Base-by-base conservation (phyloP, 2,888 invertebrate species). In the Polyommatus icarus region DNA sequence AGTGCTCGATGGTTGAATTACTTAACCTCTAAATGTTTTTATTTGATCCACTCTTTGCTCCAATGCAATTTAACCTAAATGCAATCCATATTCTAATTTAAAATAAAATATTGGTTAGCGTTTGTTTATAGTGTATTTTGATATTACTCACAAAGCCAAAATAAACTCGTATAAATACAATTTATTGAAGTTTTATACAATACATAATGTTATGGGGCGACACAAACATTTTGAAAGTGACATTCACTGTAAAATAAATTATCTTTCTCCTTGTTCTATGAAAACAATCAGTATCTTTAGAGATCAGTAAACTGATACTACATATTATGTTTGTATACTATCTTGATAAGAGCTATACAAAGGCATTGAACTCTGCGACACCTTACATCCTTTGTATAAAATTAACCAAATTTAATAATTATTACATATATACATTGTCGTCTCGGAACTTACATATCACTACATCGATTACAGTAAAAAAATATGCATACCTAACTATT, bases 401-500 rank as follows among this genome's bases (percentile, higher is more conserved):
- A 93, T 91, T 92, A 92, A 93, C 87, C 88, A 91, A 92, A 91
- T 89, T 90, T 88, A 87, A 84, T 91, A 92, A 92, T 90, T 89
- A 89, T 91, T 91, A 91, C 89, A 92, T 93, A 93, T 93, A 93
- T 93, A 93, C 92, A 93, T 89, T 91, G 89, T 89, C 88, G 89
- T 91, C 88, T 90, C 87, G 88, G 87, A 88, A 88, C 90, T 88
- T 86, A 85, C 86, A 82, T 90, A 89, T 89, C 86, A 87, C 90
- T 92, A 91, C 90, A 88, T 87, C 87, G 87, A 89, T 90, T 90
- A 92, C 89, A 91, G 92, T 93, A 93, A 93, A 93, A 93, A 93
- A 93, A 93, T 93, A 93, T 92, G 93, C 93, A 91, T 93, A 93
- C 93, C 93, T 93, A 93, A 92, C 92, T 92, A 87, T 90, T 92